Conservation (phyloP, 1,140 invertebrate genomes). For the Pollicipes pollicipes region DNA sequence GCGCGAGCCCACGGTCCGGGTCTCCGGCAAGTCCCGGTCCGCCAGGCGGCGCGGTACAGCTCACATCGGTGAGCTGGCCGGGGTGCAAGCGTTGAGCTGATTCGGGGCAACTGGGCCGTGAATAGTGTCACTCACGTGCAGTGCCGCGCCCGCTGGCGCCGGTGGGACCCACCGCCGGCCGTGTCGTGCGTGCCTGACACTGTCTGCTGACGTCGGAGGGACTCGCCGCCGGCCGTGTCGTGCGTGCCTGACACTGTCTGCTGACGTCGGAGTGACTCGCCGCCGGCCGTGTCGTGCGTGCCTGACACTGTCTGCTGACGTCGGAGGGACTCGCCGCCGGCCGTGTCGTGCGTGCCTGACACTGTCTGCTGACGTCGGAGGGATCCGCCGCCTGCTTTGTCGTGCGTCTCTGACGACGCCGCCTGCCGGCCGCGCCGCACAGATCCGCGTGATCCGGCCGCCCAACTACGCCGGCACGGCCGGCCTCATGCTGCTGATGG, state of each 20-base stretch:
- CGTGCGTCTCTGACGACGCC: too few species aligned
- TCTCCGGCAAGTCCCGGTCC: too few species aligned
- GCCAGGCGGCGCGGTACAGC: too few species aligned
- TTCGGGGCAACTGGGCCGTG: too few species aligned
- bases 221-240: conserved; percentile 10
- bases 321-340: conserved; percentile 6
- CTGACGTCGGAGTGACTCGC: too few species aligned
- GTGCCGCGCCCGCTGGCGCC: not conserved
- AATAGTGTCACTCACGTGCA: too few species aligned
- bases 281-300: conserved; percentile 15
- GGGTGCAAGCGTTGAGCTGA: too few species aligned
- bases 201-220: not conserved
- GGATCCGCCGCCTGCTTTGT: conserved; percentile 10
- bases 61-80: too few species aligned
- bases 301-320: not conserved
- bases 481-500: conserved; percentile 67
- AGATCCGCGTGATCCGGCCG: conserved; percentile 85
- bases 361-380: not conserved
- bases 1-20: too few species aligned
- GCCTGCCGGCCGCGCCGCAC: too few species aligned
- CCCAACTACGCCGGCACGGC: conserved; percentile 95
- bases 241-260: too few species aligned
- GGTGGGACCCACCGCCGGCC: conserved; percentile 9
- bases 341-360: conserved; percentile 7
- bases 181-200: conserved; percentile 3